Base-by-base conservation (phyloP, 1,140 invertebrate species). In the Sinella curviseta region DNA sequence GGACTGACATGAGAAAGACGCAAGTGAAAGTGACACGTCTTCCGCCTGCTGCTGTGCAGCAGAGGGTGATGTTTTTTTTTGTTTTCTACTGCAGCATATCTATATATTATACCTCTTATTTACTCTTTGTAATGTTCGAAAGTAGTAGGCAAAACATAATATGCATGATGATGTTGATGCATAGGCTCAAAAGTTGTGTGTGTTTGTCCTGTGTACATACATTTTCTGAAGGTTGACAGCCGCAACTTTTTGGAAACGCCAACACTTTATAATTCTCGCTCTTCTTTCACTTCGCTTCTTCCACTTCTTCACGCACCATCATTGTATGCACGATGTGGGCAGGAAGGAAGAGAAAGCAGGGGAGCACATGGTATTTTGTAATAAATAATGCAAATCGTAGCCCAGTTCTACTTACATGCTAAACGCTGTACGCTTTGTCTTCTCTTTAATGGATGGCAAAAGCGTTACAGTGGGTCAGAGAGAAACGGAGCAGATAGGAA, bases 11-110 rank as follows among this genome's bases (percentile, higher is more conserved):
- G 55, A 60, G 55, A 60, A 60, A 60, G 55, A 60, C 55, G 8
- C 55, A 60, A 60, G 55, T 60, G 55, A 60, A 60, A 60, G 55
- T 60, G 55, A 60, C 55, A 60, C 55, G 55, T 60, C 55, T 24
- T 26, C 55, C 4, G 55, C 24, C 24, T n/a, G n/a, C n/a, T 60
- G 55, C 55, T 26, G 24, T 26, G 14, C 14, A 14, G n/a, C n/a
- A n/a, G n/a, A n/a, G 12, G 24, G 12, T 60, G 55, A 14, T 60
- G 55, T 60, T n/a, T n/a, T n/a, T n/a, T n/a, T 60, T 60, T 60
- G 55, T 60, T 60, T 17, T n/a, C 55, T 24, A 26, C 3, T 60
- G 55, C 55, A 60, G 55, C 55, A 60, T 60, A 60, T 60, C 55
- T 60, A 4, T n/a, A n/a, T n/a, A n/a, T n/a, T n/a, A n/a, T n/a